Conservation (phyloP, 2,113 vertebrate species). For the Uropsilus gracilis region DNA sequence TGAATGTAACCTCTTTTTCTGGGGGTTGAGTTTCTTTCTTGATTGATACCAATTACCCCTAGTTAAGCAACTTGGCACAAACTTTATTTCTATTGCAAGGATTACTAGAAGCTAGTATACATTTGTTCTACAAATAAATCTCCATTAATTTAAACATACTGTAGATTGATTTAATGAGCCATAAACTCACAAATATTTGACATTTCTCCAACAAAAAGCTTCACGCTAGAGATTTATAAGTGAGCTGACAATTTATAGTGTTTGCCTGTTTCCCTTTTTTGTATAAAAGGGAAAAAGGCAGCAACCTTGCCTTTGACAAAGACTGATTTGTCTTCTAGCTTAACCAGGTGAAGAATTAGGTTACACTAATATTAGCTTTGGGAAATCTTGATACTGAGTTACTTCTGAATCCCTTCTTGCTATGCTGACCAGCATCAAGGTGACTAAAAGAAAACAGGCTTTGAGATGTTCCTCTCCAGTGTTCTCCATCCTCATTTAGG, state of each 20-base stretch:
- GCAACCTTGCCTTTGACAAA: conserved; percentile 25
- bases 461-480: background rate
- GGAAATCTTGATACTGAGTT: background rate
- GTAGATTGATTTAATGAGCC: background rate
- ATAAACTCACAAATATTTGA: conserved; percentile 22
- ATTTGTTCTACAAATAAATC: conserved; percentile 43
- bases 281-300: background rate
- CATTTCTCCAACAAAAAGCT: background rate
- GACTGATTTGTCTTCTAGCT: conserved; percentile 29
- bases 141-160: background rate
- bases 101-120: conserved; percentile 23
- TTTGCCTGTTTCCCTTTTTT: background rate
- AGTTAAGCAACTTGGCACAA: background rate
- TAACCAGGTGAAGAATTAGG: background rate
- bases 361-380: background rate
- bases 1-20: background rate
- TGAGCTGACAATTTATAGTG: background rate
- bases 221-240: conserved; percentile 33
- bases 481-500: background rate
- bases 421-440: background rate
- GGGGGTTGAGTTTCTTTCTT: background rate
- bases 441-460: background rate
- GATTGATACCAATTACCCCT: background rate
- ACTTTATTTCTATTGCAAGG: conserved; percentile 31
- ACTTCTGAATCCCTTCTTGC: background rate